Base-by-base conservation (phyloP, 2,113 vertebrate species). In the Toxotes chatareus region DNA sequence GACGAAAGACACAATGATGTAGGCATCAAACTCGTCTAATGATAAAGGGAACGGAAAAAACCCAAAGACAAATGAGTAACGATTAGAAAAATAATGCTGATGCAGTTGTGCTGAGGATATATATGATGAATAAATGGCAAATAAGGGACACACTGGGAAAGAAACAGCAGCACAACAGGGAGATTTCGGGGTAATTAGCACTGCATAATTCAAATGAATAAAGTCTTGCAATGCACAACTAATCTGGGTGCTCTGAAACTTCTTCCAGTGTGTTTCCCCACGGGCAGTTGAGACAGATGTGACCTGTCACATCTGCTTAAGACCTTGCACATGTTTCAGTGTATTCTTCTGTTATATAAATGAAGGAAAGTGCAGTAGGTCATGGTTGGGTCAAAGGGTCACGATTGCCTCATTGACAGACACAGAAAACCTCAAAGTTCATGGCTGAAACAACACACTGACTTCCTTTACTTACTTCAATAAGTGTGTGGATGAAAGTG, bases 1-100 rank as follows among this genome's bases (percentile, higher is more conserved):
- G 83, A 99, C 98, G 94, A 99, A 99, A 86, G 98, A 99, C 76
- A 99, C 98, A 1, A 99, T 99, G 94, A 99, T 99, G 85, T 99
- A 99, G 63, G 98, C 97, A 69, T 99, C 98, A 91, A 98, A 99
- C 72, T 99, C 98, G 92, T 99, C 98, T 99, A 83, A 66, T 68
- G 71, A 64, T 36, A 23, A 73, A 34, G 16, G 53, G 6, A 71
- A 27, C 0, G 56, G 13, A 47, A 10, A 16, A 59, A 60, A 36
- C 1, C 21, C n/a, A 57, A 49, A 76, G 11, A 55, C 4, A 61
- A 64, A 53, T 2, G 1, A 53, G 11, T 7, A 51, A 16, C 11
- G 69, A 62, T 49, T 11, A 72, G 57, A 55, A 42, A 65, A 17
- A 21, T 13, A 60, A 51, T 7, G 34, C 13, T 14, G 60, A 40